Conservation (phyloP, 2,888 invertebrate species). For the Drosophila mayaguana region DNA sequence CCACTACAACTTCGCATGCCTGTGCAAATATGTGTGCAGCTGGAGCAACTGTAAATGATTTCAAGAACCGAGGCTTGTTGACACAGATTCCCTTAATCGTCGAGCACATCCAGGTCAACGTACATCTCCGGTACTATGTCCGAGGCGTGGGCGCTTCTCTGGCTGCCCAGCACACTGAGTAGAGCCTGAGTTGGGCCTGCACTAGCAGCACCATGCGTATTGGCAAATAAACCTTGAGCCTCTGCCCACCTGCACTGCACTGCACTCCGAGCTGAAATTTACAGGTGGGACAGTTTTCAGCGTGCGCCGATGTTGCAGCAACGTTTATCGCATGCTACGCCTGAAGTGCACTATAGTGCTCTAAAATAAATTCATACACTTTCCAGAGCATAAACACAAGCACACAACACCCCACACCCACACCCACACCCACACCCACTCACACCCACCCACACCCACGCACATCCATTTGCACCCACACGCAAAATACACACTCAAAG, state of each 20-base stretch:
- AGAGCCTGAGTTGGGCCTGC: neutral
- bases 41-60: conserved; percentile 1
- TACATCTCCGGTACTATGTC: neutral
- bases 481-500: conserved; percentile 8
- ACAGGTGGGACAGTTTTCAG: neutral
- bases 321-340: neutral
- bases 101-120: neutral
- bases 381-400: neutral
- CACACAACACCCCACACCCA: neutral
- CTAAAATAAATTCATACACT: conserved; percentile 10
- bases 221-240: conserved; percentile 7
- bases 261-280: neutral
- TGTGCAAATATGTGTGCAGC: neutral
- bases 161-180: neutral
- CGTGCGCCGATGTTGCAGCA: neutral
- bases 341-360: conserved; percentile 11
- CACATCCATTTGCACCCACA: neutral
- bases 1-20: neutral
- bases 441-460: neutral
- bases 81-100: conserved; percentile 7
- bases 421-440: neutral
- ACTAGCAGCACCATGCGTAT: neutral
- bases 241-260: neutral
- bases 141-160: neutral
- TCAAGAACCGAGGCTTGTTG: neutral